A percentile compares a stretch with the other conserved stretches of the same genome.
phyloP scores from a whole-genome alignment of 2,113 vertebrate species.

The Corythornis cristatus region DNA sequence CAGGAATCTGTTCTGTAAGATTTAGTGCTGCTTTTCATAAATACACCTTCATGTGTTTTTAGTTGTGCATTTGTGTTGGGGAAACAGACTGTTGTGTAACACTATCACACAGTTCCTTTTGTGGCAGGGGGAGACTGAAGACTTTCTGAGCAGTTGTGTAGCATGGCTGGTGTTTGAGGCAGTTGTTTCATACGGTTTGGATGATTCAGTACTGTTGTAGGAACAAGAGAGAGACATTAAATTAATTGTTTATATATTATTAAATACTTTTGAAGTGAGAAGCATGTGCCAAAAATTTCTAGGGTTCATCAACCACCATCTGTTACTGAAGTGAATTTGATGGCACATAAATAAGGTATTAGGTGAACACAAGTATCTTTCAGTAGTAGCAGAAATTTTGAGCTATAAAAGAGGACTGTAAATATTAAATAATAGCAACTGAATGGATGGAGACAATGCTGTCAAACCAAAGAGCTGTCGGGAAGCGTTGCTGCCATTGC shows the following conservation, averaged over 20 bases:
- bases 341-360: background rate
- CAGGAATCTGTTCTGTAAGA: background rate
- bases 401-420: background rate
- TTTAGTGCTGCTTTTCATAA: background rate
- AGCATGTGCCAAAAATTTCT: background rate
- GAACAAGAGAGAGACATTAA: background rate
- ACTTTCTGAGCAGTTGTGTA: background rate
- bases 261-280: background rate
- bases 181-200: background rate
- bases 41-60: background rate
- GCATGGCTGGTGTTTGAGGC: background rate
- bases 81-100: background rate
- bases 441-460: background rate
- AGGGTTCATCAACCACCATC: background rate
- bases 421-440: background rate
- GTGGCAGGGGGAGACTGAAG: background rate
- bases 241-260: background rate
- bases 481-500: background rate
- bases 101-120: background rate
- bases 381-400: background rate
- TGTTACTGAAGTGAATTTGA: background rate
- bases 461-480: background rate
- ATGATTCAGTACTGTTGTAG: background rate
- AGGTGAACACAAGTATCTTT: background rate
- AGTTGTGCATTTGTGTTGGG: background rate